Base-by-base conservation (phyloP, 2,888 invertebrate species). In the Amphipoea lucens region DNA sequence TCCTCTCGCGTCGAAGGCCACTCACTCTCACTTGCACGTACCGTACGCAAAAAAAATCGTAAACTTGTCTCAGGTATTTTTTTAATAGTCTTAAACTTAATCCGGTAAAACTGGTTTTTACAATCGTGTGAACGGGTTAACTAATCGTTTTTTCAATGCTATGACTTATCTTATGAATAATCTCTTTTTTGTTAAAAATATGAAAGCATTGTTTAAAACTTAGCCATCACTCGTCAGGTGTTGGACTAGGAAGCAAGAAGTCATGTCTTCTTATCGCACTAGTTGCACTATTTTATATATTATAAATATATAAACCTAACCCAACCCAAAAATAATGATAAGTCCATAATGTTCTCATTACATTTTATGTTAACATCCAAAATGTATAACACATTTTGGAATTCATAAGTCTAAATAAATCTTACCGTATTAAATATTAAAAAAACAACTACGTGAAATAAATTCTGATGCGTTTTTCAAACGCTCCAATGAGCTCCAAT, bases 21-120 rank as follows among this genome's bases (percentile, higher is more conserved):
- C 63, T 86, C 89, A 91, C 90, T 92, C 90, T 92, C 90, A 90
- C 91, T 88, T 57, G 62, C 11, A n/a, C 9, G 85, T 91, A 92
- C 74, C 9, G 90, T 83, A 57, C n/a, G 88, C 89, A 92, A 83
- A 88, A 90, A 90, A 81, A 73, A 57, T 4, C n/a, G 2, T 36
- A 17, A 76, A 82, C 51, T 45, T 1, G 23, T 42, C 12, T 74
- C 0, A 14, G 14, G 14, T 23, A 9, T 54, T 48, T 65, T 45
- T 65, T 68, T 60, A 48, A 54, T 62, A 65, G 23, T 54, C 29
- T 45, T 14, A n/a, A 72, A 12, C 3, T 68, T 11, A 45, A 74
- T 68, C 42, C 2, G 9, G 68, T 54, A 60, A 63, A 72, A 81
- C 68, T 17, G 23, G 71, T 79, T 69, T 73, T 45, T 6, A 11